These are phyloP conservation scores for Drosophila aff. DNA, from an alignment of 1,140 invertebrate genomes.

Conservation along the genomic window DNA sequence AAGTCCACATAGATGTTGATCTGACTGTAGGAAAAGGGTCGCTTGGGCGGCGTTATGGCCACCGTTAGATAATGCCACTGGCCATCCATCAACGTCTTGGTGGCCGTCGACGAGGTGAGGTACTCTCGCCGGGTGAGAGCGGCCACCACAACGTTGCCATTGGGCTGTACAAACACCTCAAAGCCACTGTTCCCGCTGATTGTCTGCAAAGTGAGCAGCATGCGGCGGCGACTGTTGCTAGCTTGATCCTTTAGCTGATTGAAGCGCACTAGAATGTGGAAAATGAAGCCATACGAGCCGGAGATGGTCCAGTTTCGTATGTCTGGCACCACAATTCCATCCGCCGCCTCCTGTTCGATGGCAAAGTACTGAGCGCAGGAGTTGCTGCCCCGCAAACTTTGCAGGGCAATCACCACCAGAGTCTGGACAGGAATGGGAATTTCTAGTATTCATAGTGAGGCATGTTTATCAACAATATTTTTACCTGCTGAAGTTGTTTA, in stretches of 20 bases:
- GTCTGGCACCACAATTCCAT: constrained; percentile 86
- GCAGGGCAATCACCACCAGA: constrained; percentile 72
- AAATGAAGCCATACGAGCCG: constrained; percentile 87
- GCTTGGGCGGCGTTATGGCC: constrained; percentile 86
- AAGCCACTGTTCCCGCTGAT: constrained; percentile 86
- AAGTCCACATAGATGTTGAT: constrained; percentile 88
- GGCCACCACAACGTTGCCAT: constrained; percentile 87
- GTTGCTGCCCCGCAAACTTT: constrained; percentile 71
- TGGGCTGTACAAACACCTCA: constrained; percentile 87
- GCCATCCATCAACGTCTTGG: constrained; percentile 86
- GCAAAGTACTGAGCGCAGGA: constrained; percentile 85
- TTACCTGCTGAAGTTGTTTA: constrained; percentile 79
- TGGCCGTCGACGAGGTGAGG: constrained; percentile 86
- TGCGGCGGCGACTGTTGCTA: constrained; percentile 55
- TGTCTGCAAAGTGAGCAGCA: constrained; percentile 86
- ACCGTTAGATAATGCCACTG: constrained; percentile 88
- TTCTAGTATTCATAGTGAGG: background rate
- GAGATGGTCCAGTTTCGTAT: constrained; percentile 87
- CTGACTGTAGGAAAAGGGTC: constrained; percentile 88
- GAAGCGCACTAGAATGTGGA: constrained; percentile 87
- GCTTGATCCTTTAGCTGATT: constrained; percentile 72
- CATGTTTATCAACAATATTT: background rate
- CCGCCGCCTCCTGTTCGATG: constrained; percentile 85
- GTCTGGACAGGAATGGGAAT: constrained; percentile 35
- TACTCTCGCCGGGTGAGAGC: constrained; percentile 87